These are phyloP conservation scores for Moxostoma hubbsi DNA, from an alignment of 2,797 vertebrate genomes.

Conservation along the genomic window DNA sequence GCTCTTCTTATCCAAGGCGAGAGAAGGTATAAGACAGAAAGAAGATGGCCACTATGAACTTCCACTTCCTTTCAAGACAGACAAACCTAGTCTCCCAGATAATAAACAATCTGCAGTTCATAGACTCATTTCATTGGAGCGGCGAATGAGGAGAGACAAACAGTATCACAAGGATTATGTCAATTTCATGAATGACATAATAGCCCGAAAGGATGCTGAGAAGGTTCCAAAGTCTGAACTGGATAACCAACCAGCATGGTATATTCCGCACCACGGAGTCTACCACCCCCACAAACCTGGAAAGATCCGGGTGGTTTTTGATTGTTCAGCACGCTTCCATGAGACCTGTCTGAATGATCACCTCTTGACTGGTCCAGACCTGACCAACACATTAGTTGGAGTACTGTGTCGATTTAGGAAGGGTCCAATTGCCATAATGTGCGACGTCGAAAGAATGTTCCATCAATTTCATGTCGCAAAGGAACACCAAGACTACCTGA, in stretches of 20 bases:
- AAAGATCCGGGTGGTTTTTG: slow-evolving; percentile 15
- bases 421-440: slow-evolving; percentile 31
- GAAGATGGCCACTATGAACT: slow-evolving; percentile 48
- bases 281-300: slow-evolving; percentile 49
- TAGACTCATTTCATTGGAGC: slow-evolving; percentile 16
- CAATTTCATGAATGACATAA: slow-evolving; percentile 44
- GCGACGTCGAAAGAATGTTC: slow-evolving; percentile 34
- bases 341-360: slow-evolving; percentile 48
- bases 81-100: slow-evolving; percentile 39
- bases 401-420: slow-evolving; percentile 50
- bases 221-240: slow-evolving; percentile 40
- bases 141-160: slow-evolving; percentile 27
- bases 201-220: slow-evolving; percentile 21
- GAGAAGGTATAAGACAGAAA: slow-evolving; percentile 42
- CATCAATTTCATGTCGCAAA: slow-evolving; percentile 48
- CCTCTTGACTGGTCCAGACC: slow-evolving; percentile 45
- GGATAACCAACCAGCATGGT: slow-evolving; percentile 39
- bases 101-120: slow-evolving; percentile 49
- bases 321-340: background rate
- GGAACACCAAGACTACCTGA: slow-evolving; percentile 45
- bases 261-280: slow-evolving; percentile 51
- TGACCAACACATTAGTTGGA: slow-evolving; percentile 46
- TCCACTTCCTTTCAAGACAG: slow-evolving; percentile 50
- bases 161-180: slow-evolving; percentile 46
- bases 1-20: slow-evolving; percentile 42